Evolutionary conservation across 2,113 vertebrate species (phyloP).

Genomic region (Pelmatolapia mariae): DNA sequence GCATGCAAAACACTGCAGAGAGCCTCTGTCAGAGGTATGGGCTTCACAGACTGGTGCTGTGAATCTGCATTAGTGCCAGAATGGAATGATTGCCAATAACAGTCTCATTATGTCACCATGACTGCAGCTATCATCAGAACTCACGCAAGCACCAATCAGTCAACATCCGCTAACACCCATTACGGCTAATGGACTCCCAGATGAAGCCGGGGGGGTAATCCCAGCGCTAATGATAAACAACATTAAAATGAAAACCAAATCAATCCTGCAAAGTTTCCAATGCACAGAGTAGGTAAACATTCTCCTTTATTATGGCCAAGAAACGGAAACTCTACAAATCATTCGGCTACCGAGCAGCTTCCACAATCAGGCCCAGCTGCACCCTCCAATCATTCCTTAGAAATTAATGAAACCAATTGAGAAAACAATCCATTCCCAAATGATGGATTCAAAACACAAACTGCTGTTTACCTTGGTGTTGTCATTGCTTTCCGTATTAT

Average conservation of each 20-base stretch:
- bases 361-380: constrained; percentile 59
- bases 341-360: constrained; percentile 37
- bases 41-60: constrained; percentile 47
- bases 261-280: constrained; percentile 68
- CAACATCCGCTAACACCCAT: constrained; percentile 73
- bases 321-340: constrained; percentile 64
- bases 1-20: constrained; percentile 11
- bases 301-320: constrained; percentile 63
- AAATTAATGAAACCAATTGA: constrained; percentile 63
- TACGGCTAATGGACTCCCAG: constrained; percentile 74
- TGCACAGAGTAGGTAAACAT: constrained; percentile 62
- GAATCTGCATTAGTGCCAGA: constrained; percentile 66
- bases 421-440: constrained; percentile 58
- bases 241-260: constrained; percentile 76
- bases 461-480: constrained; percentile 47
- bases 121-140: constrained; percentile 71
- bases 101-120: constrained; percentile 71
- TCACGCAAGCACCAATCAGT: constrained; percentile 69
- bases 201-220: constrained; percentile 68
- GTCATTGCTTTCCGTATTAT: constrained; percentile 43
- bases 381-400: constrained; percentile 56
- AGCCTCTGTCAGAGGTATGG: constrained; percentile 18
- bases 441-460: constrained; percentile 61
- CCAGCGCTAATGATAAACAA: constrained; percentile 74
- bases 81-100: constrained; percentile 73